Conservation (phyloP, 2,888 invertebrate genomes). For the Pristionchus fissidentatus region DNA sequence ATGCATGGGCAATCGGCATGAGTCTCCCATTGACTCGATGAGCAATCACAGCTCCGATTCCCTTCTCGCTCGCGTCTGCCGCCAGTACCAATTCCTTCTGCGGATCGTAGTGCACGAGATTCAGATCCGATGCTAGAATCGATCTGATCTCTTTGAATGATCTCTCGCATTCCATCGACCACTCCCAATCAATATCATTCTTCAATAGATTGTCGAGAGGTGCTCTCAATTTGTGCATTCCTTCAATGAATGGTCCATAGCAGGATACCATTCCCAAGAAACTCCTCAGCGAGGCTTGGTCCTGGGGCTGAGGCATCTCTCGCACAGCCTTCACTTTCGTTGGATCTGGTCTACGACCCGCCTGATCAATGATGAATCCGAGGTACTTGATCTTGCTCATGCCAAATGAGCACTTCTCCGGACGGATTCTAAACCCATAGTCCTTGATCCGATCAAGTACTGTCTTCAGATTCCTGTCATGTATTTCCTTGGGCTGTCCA, state of each 20-base stretch:
- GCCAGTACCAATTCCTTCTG: conserved; percentile 71
- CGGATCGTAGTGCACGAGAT: conserved; percentile 74
- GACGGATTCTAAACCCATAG: conserved; percentile 55
- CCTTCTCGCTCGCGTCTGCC: conserved; percentile 76
- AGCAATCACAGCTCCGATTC: conserved; percentile 70
- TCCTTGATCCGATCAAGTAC: too few relatives aligned
- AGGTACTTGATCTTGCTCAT: conserved; percentile 53
- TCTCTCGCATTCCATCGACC: conserved; percentile 46
- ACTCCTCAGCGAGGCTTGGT: conserved; percentile 43
- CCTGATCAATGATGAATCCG: conserved; percentile 54
- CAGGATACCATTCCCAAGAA: conserved; percentile 53
- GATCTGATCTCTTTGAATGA: conserved; percentile 49
- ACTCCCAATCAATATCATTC: conserved; percentile 49
- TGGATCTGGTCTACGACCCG: too few relatives aligned
- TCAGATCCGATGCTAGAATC: conserved; percentile 53
- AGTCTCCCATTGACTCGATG: conserved; percentile 64
- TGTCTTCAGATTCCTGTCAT: too few relatives aligned
- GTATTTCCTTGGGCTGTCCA: too few relatives aligned
- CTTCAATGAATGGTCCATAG: conserved; percentile 52
- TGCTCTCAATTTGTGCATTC: conserved; percentile 46
- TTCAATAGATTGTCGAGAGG: conserved; percentile 31
- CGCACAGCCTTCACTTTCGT: too few relatives aligned
- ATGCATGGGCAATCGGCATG: conserved; percentile 57
- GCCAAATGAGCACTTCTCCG: conserved; percentile 61
- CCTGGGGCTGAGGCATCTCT: too few relatives aligned